phyloP scores from a whole-genome alignment of 2,797 vertebrate genomes.

The Liparis tanakae region DNA sequence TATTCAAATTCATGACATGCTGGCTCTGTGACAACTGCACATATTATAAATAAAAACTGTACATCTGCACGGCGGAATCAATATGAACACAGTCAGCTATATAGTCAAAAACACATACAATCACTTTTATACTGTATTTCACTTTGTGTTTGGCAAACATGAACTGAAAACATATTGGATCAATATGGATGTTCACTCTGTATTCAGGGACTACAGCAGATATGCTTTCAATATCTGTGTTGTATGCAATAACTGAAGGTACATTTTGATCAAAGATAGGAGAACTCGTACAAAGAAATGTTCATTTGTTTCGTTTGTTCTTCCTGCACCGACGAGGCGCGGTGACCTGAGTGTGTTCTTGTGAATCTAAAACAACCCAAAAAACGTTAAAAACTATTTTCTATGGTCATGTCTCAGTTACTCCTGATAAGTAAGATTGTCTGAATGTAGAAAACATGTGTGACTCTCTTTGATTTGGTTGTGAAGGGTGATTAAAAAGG shows the following conservation, averaged over 20 bases:
- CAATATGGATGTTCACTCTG: conserved; percentile 37
- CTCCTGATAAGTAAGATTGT: neutral
- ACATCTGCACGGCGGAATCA: conserved; percentile 22
- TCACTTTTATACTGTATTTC: conserved; percentile 20
- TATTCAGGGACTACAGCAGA: conserved; percentile 21
- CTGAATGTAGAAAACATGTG: neutral
- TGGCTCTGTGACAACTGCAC: neutral
- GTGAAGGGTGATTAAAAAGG: neutral
- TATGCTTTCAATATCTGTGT: conserved; percentile 38
- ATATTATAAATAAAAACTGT: neutral
- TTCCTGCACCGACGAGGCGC: neutral
- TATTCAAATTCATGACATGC: conserved; percentile 11
- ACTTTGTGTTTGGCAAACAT: conserved; percentile 46
- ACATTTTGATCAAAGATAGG: conserved; percentile 17
- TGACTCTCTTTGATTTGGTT: neutral
- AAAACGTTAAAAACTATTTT: neutral
- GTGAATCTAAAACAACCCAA: too few species aligned
- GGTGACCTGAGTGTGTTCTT: neutral
- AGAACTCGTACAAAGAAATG: neutral
- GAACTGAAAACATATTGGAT: conserved; percentile 35
- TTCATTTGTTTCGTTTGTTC: conserved; percentile 19
- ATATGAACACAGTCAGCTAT: conserved; percentile 23
- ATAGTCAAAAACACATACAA: conserved; percentile 27
- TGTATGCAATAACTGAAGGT: conserved; percentile 7
- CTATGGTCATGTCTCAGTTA: neutral